Percentiles rank a stretch among this genome's conserved stretches.
Conservation (phyloP, 1,140 invertebrate species). For the Trypoxylus dichotomus region DNA sequence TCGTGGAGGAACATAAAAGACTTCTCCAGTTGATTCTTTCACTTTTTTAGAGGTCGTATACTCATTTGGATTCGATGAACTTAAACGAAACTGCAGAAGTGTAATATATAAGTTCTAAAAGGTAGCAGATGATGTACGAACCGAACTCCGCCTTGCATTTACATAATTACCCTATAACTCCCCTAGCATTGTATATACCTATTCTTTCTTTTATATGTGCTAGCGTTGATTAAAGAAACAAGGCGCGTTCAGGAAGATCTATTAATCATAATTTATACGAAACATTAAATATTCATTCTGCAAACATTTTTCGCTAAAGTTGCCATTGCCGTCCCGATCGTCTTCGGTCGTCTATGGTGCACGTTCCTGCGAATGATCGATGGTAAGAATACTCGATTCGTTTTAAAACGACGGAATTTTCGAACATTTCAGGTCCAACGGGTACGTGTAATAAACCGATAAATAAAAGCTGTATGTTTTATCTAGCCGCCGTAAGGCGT, state of each 20-base stretch:
- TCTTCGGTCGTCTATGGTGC: no score
- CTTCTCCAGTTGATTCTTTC: no score
- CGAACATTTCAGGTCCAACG: neutral
- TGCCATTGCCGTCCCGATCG: neutral
- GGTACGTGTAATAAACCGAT: neutral
- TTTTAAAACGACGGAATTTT: neutral
- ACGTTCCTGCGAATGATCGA: neutral
- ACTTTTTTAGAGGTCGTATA: no score
- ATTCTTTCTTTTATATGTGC: neutral
- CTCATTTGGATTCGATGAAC: no score
- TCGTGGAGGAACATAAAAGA: no score
- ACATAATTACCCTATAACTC: neutral
- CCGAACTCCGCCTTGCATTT: neutral
- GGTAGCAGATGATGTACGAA: neutral
- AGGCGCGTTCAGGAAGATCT: neutral
- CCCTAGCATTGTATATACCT: no score
- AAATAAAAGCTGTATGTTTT: neutral
- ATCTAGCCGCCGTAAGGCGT: neutral
- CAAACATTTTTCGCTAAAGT: neutral
- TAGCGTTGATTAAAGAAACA: neutral
- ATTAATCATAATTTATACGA: neutral
- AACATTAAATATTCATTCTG: neutral
- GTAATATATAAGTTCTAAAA: no score
- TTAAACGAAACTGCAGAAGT: no score
- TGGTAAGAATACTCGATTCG: neutral